phyloP scores from a whole-genome alignment of 2,888 invertebrate species.

The Xanthorhoe spadicearia region DNA sequence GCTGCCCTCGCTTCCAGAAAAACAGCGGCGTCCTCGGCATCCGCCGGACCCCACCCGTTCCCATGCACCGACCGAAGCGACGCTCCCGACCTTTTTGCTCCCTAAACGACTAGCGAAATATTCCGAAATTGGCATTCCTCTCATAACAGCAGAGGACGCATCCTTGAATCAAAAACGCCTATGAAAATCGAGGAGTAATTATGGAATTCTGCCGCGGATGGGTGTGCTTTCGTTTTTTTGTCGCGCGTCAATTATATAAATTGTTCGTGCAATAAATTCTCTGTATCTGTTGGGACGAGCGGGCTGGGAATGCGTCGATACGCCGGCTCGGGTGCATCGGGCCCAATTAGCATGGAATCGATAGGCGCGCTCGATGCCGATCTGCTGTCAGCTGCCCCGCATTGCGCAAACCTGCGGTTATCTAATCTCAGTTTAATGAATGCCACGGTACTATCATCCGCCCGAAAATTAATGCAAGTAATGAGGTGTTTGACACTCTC shows the following conservation, averaged over 20 bases:
- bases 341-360: constrained; percentile 84
- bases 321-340: constrained; percentile 65
- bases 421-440: constrained; percentile 81
- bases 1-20: constrained; percentile 64
- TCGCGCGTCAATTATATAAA: constrained; percentile 83
- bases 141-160: constrained; percentile 81
- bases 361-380: constrained; percentile 79
- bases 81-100: constrained; percentile 65
- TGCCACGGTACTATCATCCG: constrained; percentile 66
- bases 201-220: constrained; percentile 72
- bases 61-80: constrained; percentile 55
- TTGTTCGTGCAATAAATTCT: constrained; percentile 83
- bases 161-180: constrained; percentile 78
- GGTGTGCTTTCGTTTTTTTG: constrained; percentile 81
- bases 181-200: constrained; percentile 75
- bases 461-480: constrained; percentile 31
- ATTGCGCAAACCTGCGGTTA: constrained; percentile 72
- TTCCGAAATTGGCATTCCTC: constrained; percentile 82
- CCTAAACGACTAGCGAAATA: constrained; percentile 80
- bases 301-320: constrained; percentile 72
- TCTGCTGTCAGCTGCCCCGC: constrained; percentile 74
- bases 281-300: constrained; percentile 79
- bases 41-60: constrained; percentile 70
- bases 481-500: constrained; percentile 23
- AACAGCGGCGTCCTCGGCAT: constrained; percentile 70